phyloP scores from a whole-genome alignment of 35 echinoderm and acorn worm species.

The Hemicentrotus pulcherrimus region DNA sequence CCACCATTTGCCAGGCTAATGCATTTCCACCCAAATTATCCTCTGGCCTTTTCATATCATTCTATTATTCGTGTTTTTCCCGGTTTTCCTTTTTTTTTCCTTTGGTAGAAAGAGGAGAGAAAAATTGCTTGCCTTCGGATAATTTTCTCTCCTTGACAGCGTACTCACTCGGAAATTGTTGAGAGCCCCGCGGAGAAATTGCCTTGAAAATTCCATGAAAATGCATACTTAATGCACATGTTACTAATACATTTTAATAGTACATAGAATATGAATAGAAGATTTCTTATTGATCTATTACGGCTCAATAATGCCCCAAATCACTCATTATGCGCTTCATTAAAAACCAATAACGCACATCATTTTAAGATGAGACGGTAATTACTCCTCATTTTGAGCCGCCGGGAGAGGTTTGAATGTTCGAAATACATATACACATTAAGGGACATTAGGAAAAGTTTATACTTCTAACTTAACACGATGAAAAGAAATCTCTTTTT shows the following conservation, averaged over 20 bases:
- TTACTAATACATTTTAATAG: not conserved
- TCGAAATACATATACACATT: too few species aligned
- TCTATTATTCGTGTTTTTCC: not conserved
- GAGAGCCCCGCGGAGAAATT: not conserved
- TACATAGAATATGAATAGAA: not conserved
- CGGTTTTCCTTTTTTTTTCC: not conserved
- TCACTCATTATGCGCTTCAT: too few species aligned
- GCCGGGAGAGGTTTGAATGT: too few species aligned
- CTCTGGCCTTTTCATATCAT: not conserved
- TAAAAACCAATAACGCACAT: not conserved
- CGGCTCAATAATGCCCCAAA: not conserved
- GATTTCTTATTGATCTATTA: not conserved
- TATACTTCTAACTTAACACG: too few species aligned
- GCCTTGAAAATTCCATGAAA: not conserved
- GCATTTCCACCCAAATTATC: constrained; percentile 2
- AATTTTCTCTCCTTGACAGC: not conserved
- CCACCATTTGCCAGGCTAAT: not conserved
- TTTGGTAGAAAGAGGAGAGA: not conserved
- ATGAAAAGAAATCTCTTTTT: too few species aligned
- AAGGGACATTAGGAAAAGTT: too few species aligned
- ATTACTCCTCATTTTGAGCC: too few species aligned
- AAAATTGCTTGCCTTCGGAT: not conserved
- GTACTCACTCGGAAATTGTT: not conserved
- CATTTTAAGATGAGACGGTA: too few species aligned
- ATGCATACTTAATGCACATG: not conserved